Conservation (phyloP, 2,888 invertebrate genomes). For the Nemoura dubitans region DNA sequence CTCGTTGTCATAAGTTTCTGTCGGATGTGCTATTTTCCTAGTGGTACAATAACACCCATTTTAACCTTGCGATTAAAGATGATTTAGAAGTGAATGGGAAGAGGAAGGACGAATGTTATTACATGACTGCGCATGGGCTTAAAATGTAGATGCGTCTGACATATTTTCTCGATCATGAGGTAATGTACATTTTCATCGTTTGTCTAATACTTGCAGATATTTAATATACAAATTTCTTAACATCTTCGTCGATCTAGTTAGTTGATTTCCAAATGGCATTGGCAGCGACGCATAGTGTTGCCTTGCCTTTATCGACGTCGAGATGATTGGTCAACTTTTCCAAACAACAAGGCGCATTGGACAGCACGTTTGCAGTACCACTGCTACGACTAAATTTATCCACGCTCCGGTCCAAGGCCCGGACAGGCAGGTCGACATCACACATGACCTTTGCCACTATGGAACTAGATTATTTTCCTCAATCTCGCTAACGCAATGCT, state of each 20-base stretch:
- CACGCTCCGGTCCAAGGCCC: background rate
- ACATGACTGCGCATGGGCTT: too few relatives aligned
- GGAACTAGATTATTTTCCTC: background rate
- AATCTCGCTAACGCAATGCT: background rate
- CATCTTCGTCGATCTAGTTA: too few relatives aligned
- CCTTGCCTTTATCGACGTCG: background rate
- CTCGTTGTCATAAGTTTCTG: too few relatives aligned
- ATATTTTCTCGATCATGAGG: too few relatives aligned
- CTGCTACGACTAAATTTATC: background rate
- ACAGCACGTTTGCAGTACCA: background rate
- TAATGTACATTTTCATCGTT: too few relatives aligned
- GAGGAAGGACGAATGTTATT: background rate
- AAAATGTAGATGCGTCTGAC: too few relatives aligned
- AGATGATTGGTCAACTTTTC: too few relatives aligned
- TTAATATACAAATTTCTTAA: too few relatives aligned
- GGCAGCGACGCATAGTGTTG: background rate
- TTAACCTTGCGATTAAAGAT: conserved; percentile 12
- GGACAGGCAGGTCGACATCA: background rate
- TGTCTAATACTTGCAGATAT: too few relatives aligned
- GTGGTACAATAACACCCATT: background rate
- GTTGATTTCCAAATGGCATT: background rate
- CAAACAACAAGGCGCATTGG: background rate
- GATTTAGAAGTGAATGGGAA: background rate
- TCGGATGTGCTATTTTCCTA: too few relatives aligned
- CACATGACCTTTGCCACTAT: background rate